A percentile compares a stretch with the other conserved stretches of the same genome.
phyloP scores from a whole-genome alignment of 2,113 vertebrate genomes.

The Nettapus auritus region DNA sequence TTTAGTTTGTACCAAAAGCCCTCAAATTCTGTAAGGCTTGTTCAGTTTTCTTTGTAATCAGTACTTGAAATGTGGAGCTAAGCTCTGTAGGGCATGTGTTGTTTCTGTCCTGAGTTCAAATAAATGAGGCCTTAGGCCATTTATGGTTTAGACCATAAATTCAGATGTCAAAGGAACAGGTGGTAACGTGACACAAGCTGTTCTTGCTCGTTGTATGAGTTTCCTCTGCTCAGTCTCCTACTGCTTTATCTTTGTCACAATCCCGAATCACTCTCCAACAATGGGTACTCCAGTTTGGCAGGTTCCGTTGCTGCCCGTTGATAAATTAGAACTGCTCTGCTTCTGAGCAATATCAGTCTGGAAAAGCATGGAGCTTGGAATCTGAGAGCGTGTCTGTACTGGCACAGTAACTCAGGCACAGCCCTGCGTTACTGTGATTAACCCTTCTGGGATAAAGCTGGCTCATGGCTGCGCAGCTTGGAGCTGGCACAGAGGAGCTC shows the following conservation, averaged over 20 bases:
- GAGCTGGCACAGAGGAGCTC: slow-evolving; percentile 10
- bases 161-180: slow-evolving; percentile 67
- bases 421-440: not conserved
- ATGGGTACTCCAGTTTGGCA: slow-evolving; percentile 1
- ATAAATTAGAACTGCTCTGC: slow-evolving; percentile 29
- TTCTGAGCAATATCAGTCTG: not conserved
- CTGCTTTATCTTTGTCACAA: slow-evolving; percentile 56
- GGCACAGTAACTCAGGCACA: slow-evolving; percentile 43
- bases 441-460: slow-evolving; percentile 29
- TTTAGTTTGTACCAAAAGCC: not conserved
- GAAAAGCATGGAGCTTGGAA: slow-evolving; percentile 7
- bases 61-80: not conserved
- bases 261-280: not conserved
- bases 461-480: not conserved
- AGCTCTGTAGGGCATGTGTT: slow-evolving; percentile 23
- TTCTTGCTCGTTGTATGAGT: slow-evolving; percentile 49
- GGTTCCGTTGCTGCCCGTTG: slow-evolving; percentile 28
- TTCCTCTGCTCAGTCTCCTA: slow-evolving; percentile 40
- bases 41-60: not conserved
- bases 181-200: slow-evolving; percentile 69
- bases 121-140: slow-evolving; percentile 60
- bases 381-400: not conserved
- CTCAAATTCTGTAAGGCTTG: not conserved
- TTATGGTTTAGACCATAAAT: slow-evolving; percentile 62
- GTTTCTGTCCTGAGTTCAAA: slow-evolving; percentile 49